These are phyloP conservation scores for Melanotaenia parkinsoni DNA, from an alignment of 2,797 vertebrate genomes.

Conservation along the genomic window DNA sequence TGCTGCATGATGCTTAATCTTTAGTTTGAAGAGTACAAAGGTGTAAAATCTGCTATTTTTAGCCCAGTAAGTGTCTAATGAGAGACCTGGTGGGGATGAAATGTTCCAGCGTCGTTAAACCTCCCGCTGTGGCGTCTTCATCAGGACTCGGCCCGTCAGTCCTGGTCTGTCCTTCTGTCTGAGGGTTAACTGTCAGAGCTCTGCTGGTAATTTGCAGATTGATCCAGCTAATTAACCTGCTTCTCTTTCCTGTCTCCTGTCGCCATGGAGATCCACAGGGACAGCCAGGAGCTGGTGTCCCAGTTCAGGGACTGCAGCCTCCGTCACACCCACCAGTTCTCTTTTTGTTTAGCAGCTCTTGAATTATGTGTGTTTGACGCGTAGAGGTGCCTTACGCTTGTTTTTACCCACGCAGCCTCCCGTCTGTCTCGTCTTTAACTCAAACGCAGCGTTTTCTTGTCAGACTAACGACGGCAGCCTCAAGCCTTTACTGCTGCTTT, in stretches of 20 bases:
- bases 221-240: constrained; percentile 76
- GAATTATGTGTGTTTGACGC: constrained; percentile 18
- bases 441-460: neutral
- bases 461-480: neutral
- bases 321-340: constrained; percentile 26
- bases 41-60: too few relatives aligned
- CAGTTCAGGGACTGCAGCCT: constrained; percentile 51
- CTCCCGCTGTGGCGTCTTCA: too few relatives aligned
- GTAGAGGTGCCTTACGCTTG: neutral
- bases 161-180: neutral
- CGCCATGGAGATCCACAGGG: constrained; percentile 1
- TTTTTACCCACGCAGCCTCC: neutral
- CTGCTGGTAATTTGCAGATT: constrained; percentile 38
- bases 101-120: too few relatives aligned
- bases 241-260: constrained; percentile 45
- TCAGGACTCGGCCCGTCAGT: neutral
- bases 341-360: constrained; percentile 3
- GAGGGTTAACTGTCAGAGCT: neutral
- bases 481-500: neutral
- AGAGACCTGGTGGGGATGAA: too few relatives aligned
- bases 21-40: too few relatives aligned
- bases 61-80: too few relatives aligned
- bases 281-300: constrained; percentile 36
- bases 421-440: too few relatives aligned
- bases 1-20: too few relatives aligned